These are phyloP conservation scores for Spheniscus mendiculus DNA, from an alignment of 2,113 vertebrate species.

Conservation along the genomic window DNA sequence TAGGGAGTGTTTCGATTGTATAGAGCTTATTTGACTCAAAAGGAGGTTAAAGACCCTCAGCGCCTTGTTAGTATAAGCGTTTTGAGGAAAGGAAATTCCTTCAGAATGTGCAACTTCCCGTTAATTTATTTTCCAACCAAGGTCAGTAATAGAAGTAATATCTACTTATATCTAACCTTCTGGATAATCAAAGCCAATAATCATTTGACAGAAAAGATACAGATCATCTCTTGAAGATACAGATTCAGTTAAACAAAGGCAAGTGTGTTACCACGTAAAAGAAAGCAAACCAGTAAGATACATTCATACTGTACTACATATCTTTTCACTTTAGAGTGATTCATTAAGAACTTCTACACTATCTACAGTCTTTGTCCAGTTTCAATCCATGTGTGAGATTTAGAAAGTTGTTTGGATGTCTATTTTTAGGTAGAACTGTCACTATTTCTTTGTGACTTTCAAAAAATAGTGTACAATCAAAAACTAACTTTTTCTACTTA, in stretches of 20 bases:
- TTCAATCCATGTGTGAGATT: not conserved
- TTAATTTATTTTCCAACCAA: not conserved
- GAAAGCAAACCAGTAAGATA: not conserved
- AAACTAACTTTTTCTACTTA: not conserved
- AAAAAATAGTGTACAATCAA: not conserved
- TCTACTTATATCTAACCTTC: not conserved
- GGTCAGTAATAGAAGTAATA: not conserved
- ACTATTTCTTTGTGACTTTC: not conserved
- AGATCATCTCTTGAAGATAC: not conserved
- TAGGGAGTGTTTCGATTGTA: too few relatives aligned
- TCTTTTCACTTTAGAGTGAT: not conserved
- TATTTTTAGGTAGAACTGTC: not conserved
- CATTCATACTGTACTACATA: not conserved
- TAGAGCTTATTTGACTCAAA: not conserved
- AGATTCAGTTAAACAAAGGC: not conserved
- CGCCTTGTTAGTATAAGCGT: not conserved
- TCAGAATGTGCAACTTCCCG: not conserved
- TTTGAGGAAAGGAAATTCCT: not conserved
- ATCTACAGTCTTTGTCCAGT: not conserved
- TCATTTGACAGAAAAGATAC: not conserved
- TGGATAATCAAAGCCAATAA: not conserved
- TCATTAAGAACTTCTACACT: not conserved
- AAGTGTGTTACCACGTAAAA: not conserved
- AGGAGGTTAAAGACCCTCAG: not conserved
- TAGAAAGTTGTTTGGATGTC: not conserved